A percentile compares a stretch with the other conserved stretches of the same genome.
Evolutionary conservation across 1,140 invertebrate species (phyloP).

Genomic region (Pentalonia nigronervosa): DNA sequence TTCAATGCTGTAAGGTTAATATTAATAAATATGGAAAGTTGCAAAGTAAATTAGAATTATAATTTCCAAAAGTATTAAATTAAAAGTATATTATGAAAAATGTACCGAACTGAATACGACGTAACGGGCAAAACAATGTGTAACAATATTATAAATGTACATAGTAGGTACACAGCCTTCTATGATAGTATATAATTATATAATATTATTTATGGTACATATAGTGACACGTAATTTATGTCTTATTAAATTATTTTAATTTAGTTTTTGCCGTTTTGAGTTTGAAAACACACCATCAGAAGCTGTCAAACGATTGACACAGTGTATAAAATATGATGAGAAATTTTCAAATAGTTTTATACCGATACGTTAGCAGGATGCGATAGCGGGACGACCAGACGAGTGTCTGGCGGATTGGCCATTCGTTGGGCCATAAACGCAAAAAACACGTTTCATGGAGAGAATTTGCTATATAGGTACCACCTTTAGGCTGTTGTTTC

Average conservation of each 20-base stretch:
- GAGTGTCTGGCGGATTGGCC: neutral
- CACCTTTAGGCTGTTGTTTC: neutral
- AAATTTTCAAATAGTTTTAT: neutral
- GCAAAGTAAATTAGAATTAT: neutral
- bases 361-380: neutral
- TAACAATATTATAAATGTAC: too few relatives aligned
- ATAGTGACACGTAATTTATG: too few relatives aligned
- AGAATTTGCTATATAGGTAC: neutral
- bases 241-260: neutral
- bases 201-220: neutral
- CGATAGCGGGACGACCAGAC: neutral
- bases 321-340: neutral
- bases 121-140: too few relatives aligned
- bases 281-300: neutral
- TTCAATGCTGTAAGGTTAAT: neutral
- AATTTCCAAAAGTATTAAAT: neutral
- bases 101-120: too few relatives aligned
- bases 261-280: neutral
- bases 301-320: neutral
- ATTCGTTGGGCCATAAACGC: neutral
- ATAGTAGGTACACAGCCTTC: neutral
- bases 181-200: neutral
- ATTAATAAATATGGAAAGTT: neutral
- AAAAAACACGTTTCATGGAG: neutral
- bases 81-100: neutral